phyloP scores from a whole-genome alignment of 1,140 invertebrate genomes.

The Dendrolimus punctatus region DNA sequence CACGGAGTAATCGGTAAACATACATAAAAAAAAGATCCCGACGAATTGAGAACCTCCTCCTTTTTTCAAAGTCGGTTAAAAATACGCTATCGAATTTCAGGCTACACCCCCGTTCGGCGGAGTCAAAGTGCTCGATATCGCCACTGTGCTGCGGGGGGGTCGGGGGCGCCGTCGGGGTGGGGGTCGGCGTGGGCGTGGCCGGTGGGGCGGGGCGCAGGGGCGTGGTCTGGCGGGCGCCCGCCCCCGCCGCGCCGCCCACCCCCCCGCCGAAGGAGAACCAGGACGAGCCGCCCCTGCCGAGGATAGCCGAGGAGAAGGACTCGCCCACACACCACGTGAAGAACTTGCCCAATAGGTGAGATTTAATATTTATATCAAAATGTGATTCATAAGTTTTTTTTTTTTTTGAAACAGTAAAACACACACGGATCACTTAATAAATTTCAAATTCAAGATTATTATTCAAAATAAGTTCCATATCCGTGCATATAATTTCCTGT shows the following conservation, averaged over 20 bases:
- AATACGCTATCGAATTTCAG: too few relatives aligned
- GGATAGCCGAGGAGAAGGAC: constrained; percentile 85
- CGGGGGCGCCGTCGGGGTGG: constrained; percentile 55
- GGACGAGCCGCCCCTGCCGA: constrained; percentile 43
- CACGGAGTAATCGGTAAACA: too few relatives aligned
- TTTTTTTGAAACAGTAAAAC: too few relatives aligned
- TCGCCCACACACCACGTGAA: constrained; percentile 76
- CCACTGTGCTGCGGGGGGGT: constrained; percentile 74
- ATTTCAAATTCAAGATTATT: too few relatives aligned
- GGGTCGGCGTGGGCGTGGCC: constrained; percentile 45
- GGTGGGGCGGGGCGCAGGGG: constrained; percentile 39
- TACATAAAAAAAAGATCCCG: too few relatives aligned
- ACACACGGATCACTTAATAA: too few relatives aligned
- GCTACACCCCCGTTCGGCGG: constrained; percentile 77
- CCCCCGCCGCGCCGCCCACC: constrained; percentile 52
- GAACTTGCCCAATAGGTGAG: constrained; percentile 34
- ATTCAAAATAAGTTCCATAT: too few relatives aligned
- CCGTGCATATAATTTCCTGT: too few relatives aligned
- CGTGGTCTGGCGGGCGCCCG: constrained; percentile 35
- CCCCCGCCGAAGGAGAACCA: constrained; percentile 44
- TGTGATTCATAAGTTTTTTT: too few relatives aligned
- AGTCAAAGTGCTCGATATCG: constrained; percentile 77
- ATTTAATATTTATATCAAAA: not conserved
- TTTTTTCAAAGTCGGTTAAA: too few relatives aligned
- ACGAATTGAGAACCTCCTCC: too few relatives aligned